Evolutionary conservation across 2,113 vertebrate species (phyloP), one percentile per base, ranked within the genome.

Genomic region (Osmerus eperlanus): DNA sequence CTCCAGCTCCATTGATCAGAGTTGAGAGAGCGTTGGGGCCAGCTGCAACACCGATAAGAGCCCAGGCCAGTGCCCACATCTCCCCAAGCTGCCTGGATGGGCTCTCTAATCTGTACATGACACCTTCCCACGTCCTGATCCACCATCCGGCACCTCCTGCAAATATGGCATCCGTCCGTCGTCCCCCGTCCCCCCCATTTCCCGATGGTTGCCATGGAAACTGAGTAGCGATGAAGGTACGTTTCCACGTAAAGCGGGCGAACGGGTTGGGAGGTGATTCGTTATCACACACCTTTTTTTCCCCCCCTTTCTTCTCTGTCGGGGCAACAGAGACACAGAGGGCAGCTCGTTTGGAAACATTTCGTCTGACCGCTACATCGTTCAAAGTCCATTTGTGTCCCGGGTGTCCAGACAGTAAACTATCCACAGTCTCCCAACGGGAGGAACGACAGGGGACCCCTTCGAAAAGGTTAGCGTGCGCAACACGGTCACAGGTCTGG

Each of bases 191-290:
- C 32, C 32, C 32, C 32, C 32, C 0, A 5, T 47, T 11, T 36
- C 32, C 32, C 32, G 41, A 8, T 14, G 28, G 78, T 80, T 76
- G 54, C 71, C 71, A 77, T 76, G 74, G 74, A 76, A 80, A 70
- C 61, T 59, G 25, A 47, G 41, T 47, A 1, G 41, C 41, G 5
- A 47, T 2, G 8, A 9, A 47, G 41, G 41, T 5, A 2, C 5
- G 41, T 47, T 47, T 47, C 41, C 41, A 12, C 8, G 41, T 2
- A 12, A 47, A 47, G 12, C 41, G 7, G 41, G 41, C 0, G 9
- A 7, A 2, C 41, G 41, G 41, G 41, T 47, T 47, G 9, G 41
- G 41, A 47, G 7, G 41, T 47, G 41, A 12, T 47, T 47, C 9
- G 32, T 36, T 36, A 36, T 4, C 1, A 6, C 32, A 2, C 41